Evolutionary conservation across 1,140 invertebrate species (phyloP).

Genomic region (Papilio aristodemus): DNA sequence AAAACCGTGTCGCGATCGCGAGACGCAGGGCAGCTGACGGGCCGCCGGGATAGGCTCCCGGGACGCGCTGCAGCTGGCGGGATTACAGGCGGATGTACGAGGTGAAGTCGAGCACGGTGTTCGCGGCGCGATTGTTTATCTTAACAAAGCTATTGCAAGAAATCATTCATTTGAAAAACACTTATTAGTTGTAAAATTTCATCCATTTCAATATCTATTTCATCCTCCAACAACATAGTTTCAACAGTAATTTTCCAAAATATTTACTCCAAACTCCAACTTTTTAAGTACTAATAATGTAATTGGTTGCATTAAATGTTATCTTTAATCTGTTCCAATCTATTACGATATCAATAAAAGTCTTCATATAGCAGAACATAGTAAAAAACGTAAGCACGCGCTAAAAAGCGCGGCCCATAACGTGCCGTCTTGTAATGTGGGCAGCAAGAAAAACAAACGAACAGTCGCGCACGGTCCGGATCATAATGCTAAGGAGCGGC

Average conservation of each 20-base stretch:
- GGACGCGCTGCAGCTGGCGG: background rate
- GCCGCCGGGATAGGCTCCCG: background rate
- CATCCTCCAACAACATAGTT: too few species aligned
- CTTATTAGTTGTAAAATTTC: too few species aligned
- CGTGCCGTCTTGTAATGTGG: slow-evolving; percentile 10
- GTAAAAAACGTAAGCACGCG: slow-evolving; percentile 9
- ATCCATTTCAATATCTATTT: too few species aligned
- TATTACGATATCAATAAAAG: background rate
- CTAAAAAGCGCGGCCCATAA: slow-evolving; percentile 11
- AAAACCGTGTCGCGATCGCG: background rate
- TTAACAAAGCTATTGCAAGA: background rate
- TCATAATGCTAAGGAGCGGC: background rate
- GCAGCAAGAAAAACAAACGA: slow-evolving; percentile 10
- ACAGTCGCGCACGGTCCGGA: slow-evolving; percentile 14
- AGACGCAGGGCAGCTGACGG: background rate
- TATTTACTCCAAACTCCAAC: too few species aligned
- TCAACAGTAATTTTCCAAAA: too few species aligned
- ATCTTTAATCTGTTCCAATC: too few species aligned
- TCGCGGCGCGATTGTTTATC: background rate
- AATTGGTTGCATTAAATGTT: too few species aligned
- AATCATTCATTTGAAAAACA: too few species aligned
- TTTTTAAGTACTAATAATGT: too few species aligned
- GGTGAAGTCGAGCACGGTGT: background rate
- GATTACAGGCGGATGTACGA: slow-evolving; percentile 4
- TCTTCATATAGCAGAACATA: background rate